phyloP scores from a whole-genome alignment of 30 jellyfish, hydroid and myxozoan genomes.

The Chrysaora quinquecirrha region DNA sequence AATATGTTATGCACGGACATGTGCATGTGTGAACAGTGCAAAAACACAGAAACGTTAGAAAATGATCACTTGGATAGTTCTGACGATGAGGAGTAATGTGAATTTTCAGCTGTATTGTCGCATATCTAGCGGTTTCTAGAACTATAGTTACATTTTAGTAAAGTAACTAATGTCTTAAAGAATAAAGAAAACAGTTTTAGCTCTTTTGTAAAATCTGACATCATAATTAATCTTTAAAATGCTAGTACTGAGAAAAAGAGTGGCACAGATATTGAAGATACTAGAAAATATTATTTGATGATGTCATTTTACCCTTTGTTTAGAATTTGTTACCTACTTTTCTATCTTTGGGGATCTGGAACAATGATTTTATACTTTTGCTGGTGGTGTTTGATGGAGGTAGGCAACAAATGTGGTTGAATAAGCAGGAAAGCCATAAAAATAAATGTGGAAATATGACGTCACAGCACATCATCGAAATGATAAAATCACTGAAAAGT shows the following conservation, averaged over 20 bases:
- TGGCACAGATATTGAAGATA: conserved; percentile 25
- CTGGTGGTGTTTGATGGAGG: conserved; percentile 11
- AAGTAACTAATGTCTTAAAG: conserved; percentile 10
- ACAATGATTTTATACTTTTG: conserved; percentile 11
- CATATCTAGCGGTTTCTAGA: conserved; percentile 17
- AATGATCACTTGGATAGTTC: conserved; percentile 31
- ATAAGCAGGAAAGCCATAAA: conserved; percentile 17
- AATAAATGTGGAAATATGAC: conserved; percentile 17
- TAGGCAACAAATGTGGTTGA: conserved; percentile 22
- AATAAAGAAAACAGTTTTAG: conserved; percentile 20
- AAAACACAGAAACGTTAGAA: conserved; percentile 19
- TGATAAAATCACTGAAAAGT: conserved; percentile 21
- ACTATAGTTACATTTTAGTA: conserved; percentile 10
- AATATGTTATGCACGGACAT: conserved; percentile 22
- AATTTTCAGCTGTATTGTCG: conserved; percentile 24
- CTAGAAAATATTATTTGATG: conserved; percentile 18
- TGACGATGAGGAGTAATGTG: conserved; percentile 22
- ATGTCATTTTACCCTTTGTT: conserved; percentile 23
- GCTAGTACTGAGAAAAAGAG: conserved; percentile 39
- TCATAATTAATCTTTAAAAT: conserved; percentile 12
- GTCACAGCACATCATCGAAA: conserved; percentile 45
- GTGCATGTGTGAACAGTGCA: conserved; percentile 36
- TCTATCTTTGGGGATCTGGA: conserved; percentile 21
- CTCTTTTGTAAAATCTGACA: conserved; percentile 20
- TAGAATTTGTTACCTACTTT: conserved; percentile 16